These are phyloP conservation scores for Megalops atlanticus DNA, from an alignment of 2,113 vertebrate species.

Conservation along the genomic window DNA sequence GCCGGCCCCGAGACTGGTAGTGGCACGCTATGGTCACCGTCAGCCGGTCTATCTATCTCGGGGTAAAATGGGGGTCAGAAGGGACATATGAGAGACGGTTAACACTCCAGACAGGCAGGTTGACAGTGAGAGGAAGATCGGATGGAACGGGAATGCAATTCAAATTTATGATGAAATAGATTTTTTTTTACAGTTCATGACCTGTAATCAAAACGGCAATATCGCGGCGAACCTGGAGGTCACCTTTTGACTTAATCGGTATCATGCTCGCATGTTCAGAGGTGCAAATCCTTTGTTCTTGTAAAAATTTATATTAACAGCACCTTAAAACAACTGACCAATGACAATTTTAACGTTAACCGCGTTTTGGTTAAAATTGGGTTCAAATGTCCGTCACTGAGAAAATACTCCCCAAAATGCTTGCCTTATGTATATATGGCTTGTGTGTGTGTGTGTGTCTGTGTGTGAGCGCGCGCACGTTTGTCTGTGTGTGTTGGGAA, in stretches of 20 bases:
- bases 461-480: too few relatives aligned
- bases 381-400: too few relatives aligned
- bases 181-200: background rate
- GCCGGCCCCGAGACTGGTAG: constrained; percentile 66
- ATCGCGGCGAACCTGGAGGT: background rate
- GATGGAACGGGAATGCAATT: background rate
- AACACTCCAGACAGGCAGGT: background rate
- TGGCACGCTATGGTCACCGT: constrained; percentile 70
- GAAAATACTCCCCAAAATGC: too few relatives aligned
- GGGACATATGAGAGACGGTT: background rate
- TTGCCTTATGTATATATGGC: too few relatives aligned
- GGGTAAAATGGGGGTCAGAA: constrained; percentile 46
- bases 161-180: background rate
- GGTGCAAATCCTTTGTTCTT: background rate
- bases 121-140: background rate
- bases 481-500: too few relatives aligned
- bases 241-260: constrained; percentile 13
- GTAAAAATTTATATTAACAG: background rate
- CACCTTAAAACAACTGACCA: too few relatives aligned
- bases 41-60: constrained; percentile 48
- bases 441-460: too few relatives aligned
- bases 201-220: background rate
- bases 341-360: too few relatives aligned
- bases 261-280: background rate
- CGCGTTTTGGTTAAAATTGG: too few relatives aligned